Percentiles rank a stretch among this genome's conserved stretches.
Evolutionary conservation across 2,113 vertebrate genomes (phyloP).

Genomic region (Ageneiosus marmoratus): DNA sequence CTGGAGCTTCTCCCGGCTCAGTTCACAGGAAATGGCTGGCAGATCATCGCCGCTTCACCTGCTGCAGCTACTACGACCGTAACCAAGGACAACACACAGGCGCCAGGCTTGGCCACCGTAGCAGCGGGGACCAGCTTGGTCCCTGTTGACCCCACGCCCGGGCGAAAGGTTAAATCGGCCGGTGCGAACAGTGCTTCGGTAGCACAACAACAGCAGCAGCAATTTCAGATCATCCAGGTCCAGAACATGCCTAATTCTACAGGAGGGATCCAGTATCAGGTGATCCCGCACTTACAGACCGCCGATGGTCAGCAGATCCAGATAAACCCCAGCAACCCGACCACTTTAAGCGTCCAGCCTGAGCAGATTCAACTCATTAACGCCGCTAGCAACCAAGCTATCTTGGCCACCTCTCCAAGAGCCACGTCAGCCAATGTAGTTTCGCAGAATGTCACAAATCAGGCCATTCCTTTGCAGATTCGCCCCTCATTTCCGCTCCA

Average conservation of each 20-base stretch:
- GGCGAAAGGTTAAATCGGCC: conserved; percentile 82
- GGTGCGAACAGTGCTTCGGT: conserved; percentile 66
- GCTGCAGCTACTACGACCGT: conserved; percentile 81
- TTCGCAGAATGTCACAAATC: conserved; percentile 86
- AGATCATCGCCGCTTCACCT: conserved; percentile 89
- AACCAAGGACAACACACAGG: conserved; percentile 88
- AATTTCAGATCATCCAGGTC: conserved; percentile 94
- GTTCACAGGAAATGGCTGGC: conserved; percentile 94
- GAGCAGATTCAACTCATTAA: conserved; percentile 96
- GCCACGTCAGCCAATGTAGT: conserved; percentile 83
- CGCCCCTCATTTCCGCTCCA: conserved; percentile 94
- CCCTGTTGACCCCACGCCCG: conserved; percentile 77
- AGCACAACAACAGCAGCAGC: conserved; percentile 67
- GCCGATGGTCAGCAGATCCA: conserved; percentile 95
- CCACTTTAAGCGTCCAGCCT: conserved; percentile 76
- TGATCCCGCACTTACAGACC: conserved; percentile 96
- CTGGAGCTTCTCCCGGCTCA: conserved; percentile 95
- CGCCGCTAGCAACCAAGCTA: conserved; percentile 88
- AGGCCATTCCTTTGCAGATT: conserved; percentile 91
- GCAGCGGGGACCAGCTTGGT: conserved; percentile 67
- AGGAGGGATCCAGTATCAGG: conserved; percentile 93
- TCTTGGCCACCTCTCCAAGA: conserved; percentile 80
- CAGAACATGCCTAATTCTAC: conserved; percentile 86
- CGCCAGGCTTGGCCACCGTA: conserved; percentile 77
- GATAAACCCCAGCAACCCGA: conserved; percentile 81